These are phyloP conservation scores for Herminia tarsipennalis DNA, from an alignment of 2,888 invertebrate genomes.

Conservation along the genomic window DNA sequence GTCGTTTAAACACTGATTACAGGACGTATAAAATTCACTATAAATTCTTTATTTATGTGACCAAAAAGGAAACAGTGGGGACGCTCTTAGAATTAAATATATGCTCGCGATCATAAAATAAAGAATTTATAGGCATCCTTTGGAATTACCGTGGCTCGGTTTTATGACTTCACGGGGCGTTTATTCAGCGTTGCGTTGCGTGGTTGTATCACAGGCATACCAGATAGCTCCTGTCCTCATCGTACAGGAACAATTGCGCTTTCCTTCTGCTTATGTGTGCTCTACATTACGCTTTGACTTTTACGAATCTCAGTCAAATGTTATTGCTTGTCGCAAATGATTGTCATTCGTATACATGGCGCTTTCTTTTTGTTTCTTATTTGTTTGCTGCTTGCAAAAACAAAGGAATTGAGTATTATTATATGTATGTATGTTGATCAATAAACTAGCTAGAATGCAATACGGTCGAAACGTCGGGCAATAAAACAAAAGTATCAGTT, in stretches of 20 bases:
- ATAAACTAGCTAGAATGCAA: neutral
- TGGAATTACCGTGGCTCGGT: conserved; percentile 80
- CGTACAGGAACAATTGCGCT: conserved; percentile 62
- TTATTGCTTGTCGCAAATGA: conserved; percentile 29
- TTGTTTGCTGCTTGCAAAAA: neutral
- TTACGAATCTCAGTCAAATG: conserved; percentile 39
- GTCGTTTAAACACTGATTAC: conserved; percentile 70
- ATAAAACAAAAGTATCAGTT: too few species aligned
- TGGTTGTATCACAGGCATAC: conserved; percentile 73
- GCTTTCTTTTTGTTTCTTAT: neutral
- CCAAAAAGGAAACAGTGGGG: conserved; percentile 78
- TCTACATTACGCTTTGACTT: conserved; percentile 33
- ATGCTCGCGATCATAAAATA: conserved; percentile 81
- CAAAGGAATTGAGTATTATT: too few species aligned
- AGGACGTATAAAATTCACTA: conserved; percentile 68
- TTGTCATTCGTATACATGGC: conserved; percentile 14
- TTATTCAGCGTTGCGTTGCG: conserved; percentile 72
- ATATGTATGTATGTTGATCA: neutral
- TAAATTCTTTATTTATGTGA: conserved; percentile 77
- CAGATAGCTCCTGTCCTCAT: conserved; percentile 65
- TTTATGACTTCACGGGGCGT: conserved; percentile 83
- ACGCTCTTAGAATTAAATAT: conserved; percentile 82
- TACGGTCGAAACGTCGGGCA: too few species aligned
- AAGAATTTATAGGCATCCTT: conserved; percentile 84
- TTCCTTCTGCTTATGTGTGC: conserved; percentile 24